These are phyloP conservation scores for Morone saxatilis DNA, from an alignment of 2,113 vertebrate genomes.

Conservation along the genomic window DNA sequence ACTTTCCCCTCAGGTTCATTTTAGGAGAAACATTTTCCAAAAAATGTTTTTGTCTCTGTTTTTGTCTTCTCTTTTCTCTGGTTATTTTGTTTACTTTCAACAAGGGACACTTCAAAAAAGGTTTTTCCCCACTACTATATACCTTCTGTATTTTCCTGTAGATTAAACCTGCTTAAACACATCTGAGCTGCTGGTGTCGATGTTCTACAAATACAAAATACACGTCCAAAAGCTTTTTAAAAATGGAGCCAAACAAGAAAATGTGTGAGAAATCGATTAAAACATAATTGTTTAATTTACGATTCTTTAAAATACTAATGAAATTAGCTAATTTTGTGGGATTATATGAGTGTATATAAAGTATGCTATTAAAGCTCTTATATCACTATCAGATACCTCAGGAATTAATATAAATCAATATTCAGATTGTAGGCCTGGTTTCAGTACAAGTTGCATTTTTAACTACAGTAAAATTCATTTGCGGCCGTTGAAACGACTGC, in stretches of 20 bases:
- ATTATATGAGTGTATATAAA: background rate
- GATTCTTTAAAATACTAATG: background rate
- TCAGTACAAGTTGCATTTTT: background rate
- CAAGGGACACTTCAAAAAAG: background rate
- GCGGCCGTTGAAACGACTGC: background rate
- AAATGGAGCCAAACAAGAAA: background rate
- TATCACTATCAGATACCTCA: background rate
- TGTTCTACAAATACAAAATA: background rate
- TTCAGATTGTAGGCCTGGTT: constrained; percentile 25
- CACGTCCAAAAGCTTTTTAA: background rate
- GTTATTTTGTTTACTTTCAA: background rate
- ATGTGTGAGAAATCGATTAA: background rate
- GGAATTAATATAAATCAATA: background rate
- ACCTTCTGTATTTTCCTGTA: background rate
- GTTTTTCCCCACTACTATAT: background rate
- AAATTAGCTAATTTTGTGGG: background rate
- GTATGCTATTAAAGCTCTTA: background rate
- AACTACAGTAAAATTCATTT: constrained; percentile 15
- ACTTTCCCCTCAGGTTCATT: constrained; percentile 47
- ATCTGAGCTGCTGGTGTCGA: background rate
- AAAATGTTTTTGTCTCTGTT: constrained; percentile 8
- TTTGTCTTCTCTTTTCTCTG: background rate
- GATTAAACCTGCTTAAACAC: background rate
- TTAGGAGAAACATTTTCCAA: constrained; percentile 55
- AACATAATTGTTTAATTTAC: background rate